Evolutionary conservation across 2,888 invertebrate genomes (phyloP).

Genomic region (Chrysolina americana): DNA sequence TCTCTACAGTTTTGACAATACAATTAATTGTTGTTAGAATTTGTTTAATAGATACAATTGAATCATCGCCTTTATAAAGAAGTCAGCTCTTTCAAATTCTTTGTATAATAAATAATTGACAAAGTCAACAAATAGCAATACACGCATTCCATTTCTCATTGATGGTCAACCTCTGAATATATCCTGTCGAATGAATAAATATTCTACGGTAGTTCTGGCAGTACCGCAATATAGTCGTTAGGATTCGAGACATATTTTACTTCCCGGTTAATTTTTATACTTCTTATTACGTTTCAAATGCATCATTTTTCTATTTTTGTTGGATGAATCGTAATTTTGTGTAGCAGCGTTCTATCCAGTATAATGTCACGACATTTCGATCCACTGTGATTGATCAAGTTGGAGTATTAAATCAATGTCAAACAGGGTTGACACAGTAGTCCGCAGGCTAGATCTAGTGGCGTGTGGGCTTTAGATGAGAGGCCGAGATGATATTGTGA

Average conservation of each 20-base stretch:
- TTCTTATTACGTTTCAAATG: background rate
- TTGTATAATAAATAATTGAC: background rate
- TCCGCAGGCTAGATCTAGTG: background rate
- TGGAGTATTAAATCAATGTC: slow-evolving; percentile 34
- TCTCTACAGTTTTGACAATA: no score
- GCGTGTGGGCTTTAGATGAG: background rate
- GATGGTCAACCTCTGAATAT: background rate
- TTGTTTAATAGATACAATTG: no score
- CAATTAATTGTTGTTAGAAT: no score
- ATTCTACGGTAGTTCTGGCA: background rate
- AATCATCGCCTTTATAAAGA: no score
- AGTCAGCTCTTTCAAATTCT: no score
- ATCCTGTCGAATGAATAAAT: background rate
- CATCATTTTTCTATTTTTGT: background rate
- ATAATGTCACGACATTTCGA: slow-evolving; percentile 15
- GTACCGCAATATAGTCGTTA: slow-evolving; percentile 6
- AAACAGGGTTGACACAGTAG: background rate
- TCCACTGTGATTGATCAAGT: slow-evolving; percentile 35
- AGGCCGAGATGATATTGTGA: no score
- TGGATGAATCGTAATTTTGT: background rate
- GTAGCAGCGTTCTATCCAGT: slow-evolving; percentile 30
- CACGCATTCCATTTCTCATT: slow-evolving; percentile 1
- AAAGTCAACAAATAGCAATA: background rate
- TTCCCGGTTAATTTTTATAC: background rate
- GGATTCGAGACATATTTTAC: slow-evolving; percentile 25